phyloP scores from a whole-genome alignment of 2,888 invertebrate genomes.

The Crepidodera aurea region DNA sequence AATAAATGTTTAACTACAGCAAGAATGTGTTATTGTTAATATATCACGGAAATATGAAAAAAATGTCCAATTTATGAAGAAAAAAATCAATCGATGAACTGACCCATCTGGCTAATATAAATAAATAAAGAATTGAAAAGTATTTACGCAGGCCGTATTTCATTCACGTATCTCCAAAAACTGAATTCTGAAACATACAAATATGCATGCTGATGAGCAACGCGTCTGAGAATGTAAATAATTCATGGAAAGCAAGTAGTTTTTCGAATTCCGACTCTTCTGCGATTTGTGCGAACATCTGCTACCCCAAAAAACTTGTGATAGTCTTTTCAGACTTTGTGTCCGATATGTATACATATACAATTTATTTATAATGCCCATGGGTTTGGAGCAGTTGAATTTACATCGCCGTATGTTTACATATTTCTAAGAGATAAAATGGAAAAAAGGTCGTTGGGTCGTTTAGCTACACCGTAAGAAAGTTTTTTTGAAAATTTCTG shows the following conservation, averaged over 20 bases:
- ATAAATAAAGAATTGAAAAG: conserved; percentile 15
- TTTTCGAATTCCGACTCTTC: conserved; percentile 15
- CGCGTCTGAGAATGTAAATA: conserved; percentile 16
- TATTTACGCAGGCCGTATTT: conserved; percentile 13
- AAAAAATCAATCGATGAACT: not conserved
- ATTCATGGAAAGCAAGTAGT: conserved; percentile 20
- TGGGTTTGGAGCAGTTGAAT: conserved; percentile 21
- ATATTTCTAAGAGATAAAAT: not conserved
- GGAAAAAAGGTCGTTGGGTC: not conserved
- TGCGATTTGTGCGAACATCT: conserved; percentile 19
- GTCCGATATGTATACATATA: conserved; percentile 34
- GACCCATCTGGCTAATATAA: conserved; percentile 2
- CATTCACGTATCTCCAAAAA: conserved; percentile 13
- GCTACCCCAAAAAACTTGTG: conserved; percentile 12
- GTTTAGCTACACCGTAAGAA: not conserved
- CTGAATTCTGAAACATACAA: conserved; percentile 12
- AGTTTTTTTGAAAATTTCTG: too few relatives aligned
- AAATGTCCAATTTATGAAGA: too few relatives aligned
- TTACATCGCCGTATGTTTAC: conserved; percentile 12
- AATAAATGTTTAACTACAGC: too few relatives aligned
- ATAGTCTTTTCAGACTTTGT: conserved; percentile 31
- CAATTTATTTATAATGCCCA: conserved; percentile 42
- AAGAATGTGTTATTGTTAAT: too few relatives aligned
- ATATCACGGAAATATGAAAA: too few relatives aligned
- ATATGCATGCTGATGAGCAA: conserved; percentile 14